phyloP scores from a whole-genome alignment of 2,888 invertebrate genomes.

The Adelphocoris suturalis region DNA sequence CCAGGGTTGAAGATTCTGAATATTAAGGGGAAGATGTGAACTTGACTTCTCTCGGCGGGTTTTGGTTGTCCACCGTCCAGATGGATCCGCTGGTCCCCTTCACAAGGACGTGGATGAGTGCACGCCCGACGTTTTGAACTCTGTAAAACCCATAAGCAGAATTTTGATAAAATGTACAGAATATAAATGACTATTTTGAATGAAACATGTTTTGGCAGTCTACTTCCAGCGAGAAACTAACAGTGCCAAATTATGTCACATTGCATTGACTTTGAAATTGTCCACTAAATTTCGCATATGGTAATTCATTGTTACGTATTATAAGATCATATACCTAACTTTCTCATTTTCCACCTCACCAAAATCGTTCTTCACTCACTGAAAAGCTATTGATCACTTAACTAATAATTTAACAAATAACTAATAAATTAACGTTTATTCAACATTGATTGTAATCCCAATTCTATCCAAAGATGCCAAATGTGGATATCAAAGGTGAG shows the following conservation, averaged over 20 bases:
- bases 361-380: too few relatives aligned
- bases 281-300: too few relatives aligned
- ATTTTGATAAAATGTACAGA: not conserved
- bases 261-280: too few relatives aligned
- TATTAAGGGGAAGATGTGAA: constrained; percentile 76
- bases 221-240: not conserved
- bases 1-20: not conserved
- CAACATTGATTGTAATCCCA: too few relatives aligned
- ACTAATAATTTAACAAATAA: too few relatives aligned
- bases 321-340: too few relatives aligned
- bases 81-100: constrained; percentile 86
- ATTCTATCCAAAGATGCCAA: too few relatives aligned
- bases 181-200: not conserved
- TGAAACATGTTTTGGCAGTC: not conserved
- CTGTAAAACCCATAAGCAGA: constrained; percentile 79
- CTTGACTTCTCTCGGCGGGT: constrained; percentile 82
- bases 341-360: too few relatives aligned
- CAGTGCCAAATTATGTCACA: not conserved
- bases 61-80: constrained; percentile 86
- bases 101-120: constrained; percentile 83
- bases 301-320: too few relatives aligned
- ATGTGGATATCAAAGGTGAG: too few relatives aligned
- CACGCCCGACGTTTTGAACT: constrained; percentile 85
- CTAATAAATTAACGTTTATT: too few relatives aligned
- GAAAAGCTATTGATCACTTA: too few relatives aligned